These are phyloP conservation scores for Palythoa grandis DNA, from an alignment of 92 coral and sea anemone species.

Conservation along the genomic window DNA sequence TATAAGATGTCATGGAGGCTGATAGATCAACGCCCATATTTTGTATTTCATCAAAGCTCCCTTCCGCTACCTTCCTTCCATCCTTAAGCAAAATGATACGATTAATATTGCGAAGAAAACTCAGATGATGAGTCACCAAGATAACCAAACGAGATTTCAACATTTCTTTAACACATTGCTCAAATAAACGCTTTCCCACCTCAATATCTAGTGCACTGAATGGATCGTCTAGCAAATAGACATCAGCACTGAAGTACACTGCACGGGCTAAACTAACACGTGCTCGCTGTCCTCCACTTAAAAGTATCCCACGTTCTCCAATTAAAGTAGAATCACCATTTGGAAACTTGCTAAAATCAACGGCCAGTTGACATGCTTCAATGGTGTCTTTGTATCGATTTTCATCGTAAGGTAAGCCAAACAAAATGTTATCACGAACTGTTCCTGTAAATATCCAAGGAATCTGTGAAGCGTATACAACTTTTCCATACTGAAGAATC, in stretches of 20 bases:
- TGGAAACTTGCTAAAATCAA: slow-evolving; percentile 31
- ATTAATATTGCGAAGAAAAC: slow-evolving; percentile 15
- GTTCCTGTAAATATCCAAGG: slow-evolving; percentile 47
- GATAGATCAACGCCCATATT: slow-evolving; percentile 15
- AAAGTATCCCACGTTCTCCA: slow-evolving; percentile 41
- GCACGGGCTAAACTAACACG: slow-evolving; percentile 42
- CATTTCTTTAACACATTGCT: slow-evolving; percentile 26
- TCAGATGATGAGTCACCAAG: slow-evolving; percentile 37
- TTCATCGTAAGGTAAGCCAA: slow-evolving; percentile 30
- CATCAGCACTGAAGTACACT: slow-evolving; percentile 33
- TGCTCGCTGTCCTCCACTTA: slow-evolving; percentile 45
- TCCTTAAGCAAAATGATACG: slow-evolving; percentile 35
- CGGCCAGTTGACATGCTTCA: slow-evolving; percentile 30
- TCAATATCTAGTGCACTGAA: slow-evolving; percentile 38
- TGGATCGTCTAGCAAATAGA: slow-evolving; percentile 33
- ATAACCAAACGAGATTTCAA: slow-evolving; percentile 17
- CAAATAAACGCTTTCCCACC: slow-evolving; percentile 17
- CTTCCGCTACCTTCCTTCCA: slow-evolving; percentile 33
- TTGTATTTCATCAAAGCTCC: slow-evolving; percentile 23
- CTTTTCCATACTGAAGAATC: slow-evolving; percentile 20
- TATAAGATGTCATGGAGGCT: neutral
- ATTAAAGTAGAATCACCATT: slow-evolving; percentile 19
- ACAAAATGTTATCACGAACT: slow-evolving; percentile 29
- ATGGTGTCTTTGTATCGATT: slow-evolving; percentile 25
- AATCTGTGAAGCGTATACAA: slow-evolving; percentile 27